These are phyloP conservation scores for Pelodiscus sinensis DNA, from an alignment of 2,113 vertebrate genomes.

Conservation along the genomic window DNA sequence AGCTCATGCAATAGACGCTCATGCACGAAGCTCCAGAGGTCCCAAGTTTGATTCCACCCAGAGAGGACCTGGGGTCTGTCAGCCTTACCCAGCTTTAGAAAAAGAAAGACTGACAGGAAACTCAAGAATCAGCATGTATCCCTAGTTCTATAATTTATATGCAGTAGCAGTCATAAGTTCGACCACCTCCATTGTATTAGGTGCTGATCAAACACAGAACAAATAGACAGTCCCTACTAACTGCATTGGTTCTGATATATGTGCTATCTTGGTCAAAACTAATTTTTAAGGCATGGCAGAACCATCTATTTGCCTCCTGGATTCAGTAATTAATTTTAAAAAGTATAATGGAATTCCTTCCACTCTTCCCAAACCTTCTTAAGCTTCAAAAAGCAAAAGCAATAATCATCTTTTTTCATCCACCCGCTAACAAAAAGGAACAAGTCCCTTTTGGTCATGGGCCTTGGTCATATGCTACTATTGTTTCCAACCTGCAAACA, in stretches of 20 bases:
- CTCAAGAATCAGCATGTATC: not conserved
- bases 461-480: fast-evolving
- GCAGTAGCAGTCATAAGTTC: not conserved
- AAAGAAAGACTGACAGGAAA: not conserved
- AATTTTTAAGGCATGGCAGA: not conserved
- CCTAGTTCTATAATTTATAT: not conserved
- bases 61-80: too few relatives aligned
- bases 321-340: not conserved
- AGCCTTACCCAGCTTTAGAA: not conserved
- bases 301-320: not conserved
- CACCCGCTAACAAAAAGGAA: not conserved
- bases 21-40: too few relatives aligned
- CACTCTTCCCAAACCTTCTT: not conserved
- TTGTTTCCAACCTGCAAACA: not conserved
- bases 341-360: fast-evolving
- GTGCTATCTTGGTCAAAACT: not conserved
- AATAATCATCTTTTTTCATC: not conserved
- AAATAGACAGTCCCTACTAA: not conserved
- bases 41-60: too few relatives aligned
- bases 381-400: not conserved
- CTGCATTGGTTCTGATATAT: not conserved
- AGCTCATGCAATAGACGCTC: too few relatives aligned
- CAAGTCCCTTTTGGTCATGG: not conserved
- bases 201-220: not conserved
- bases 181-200: not conserved